Conservation (phyloP, 2,888 invertebrate species). For the Drosophila meridionalis region DNA sequence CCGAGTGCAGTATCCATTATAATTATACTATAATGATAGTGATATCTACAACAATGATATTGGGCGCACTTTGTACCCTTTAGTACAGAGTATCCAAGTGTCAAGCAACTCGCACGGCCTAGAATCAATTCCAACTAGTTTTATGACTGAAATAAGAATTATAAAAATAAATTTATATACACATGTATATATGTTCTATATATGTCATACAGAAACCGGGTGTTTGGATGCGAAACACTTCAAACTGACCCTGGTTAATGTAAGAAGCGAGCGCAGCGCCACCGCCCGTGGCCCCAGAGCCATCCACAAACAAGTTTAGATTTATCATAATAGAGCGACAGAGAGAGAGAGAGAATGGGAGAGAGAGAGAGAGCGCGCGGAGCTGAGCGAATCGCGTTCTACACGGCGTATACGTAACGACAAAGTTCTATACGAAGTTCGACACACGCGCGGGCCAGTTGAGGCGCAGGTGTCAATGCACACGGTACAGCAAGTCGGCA, state of each 20-base stretch:
- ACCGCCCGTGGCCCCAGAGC: not conserved
- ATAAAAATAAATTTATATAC: not conserved
- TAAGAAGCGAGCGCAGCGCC: not conserved
- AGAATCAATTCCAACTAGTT: conserved; percentile 7
- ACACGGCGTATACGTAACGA: conserved; percentile 48
- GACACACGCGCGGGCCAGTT: conserved; percentile 37
- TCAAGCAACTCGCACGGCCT: not conserved
- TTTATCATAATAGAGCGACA: conserved; percentile 31
- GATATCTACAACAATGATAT: not conserved
- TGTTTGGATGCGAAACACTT: conserved; percentile 13
- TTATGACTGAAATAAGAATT: not conserved
- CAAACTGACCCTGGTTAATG: conserved; percentile 31
- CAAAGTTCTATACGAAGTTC: conserved; percentile 42
- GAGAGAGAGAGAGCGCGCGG: not conserved
- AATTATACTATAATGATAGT: conserved; percentile 3
- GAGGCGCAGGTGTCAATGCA: conserved; percentile 73
- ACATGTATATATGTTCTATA: not conserved
- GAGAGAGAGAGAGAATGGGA: not conserved
- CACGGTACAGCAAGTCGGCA: conserved; percentile 42
- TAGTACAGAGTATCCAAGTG: conserved; percentile 4
- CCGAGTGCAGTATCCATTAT: conserved; percentile 1
- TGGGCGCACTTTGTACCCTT: not conserved
- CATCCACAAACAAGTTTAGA: conserved; percentile 22
- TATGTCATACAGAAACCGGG: not conserved
- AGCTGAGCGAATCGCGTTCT: not conserved